Evolutionary conservation across 2,113 vertebrate species (phyloP).

Genomic region (Microcebus lehilahytsara): DNA sequence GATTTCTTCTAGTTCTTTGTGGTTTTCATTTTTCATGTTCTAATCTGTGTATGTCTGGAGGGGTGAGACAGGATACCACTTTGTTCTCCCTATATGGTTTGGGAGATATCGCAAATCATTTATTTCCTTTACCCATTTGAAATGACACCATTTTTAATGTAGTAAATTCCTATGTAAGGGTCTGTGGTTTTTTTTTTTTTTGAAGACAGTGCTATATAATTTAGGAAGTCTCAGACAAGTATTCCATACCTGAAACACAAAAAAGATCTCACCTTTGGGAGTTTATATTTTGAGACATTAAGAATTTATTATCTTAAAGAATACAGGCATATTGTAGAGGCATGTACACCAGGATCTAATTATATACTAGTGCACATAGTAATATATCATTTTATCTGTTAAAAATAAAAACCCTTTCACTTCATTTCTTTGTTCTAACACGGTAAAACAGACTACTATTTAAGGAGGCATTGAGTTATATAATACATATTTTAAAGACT

Average conservation of each 20-base stretch:
- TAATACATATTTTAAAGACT: constrained; percentile 44
- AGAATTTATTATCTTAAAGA: constrained; percentile 31
- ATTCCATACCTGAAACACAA: constrained; percentile 21
- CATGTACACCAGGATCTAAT: constrained; percentile 30
- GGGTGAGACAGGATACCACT: background rate
- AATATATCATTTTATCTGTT: constrained; percentile 50
- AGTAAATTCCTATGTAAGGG: background rate
- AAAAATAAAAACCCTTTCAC: constrained; percentile 53
- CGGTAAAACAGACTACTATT: constrained; percentile 36
- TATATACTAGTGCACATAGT: background rate
- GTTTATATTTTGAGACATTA: constrained; percentile 54
- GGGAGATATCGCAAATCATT: background rate
- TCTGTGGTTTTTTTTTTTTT: background rate
- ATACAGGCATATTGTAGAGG: background rate
- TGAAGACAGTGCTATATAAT: constrained; percentile 11
- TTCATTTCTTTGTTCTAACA: constrained; percentile 42
- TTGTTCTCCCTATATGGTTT: background rate
- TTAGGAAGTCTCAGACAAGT: constrained; percentile 33
- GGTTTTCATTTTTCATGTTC: constrained; percentile 31
- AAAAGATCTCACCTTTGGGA: constrained; percentile 13
- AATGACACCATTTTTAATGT: background rate
- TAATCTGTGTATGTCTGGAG: background rate
- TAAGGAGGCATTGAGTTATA: constrained; percentile 35
- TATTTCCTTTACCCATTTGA: constrained; percentile 5
- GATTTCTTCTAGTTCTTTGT: background rate